Base-by-base conservation (phyloP, 2,888 invertebrate genomes). In the Junonia oenone region DNA sequence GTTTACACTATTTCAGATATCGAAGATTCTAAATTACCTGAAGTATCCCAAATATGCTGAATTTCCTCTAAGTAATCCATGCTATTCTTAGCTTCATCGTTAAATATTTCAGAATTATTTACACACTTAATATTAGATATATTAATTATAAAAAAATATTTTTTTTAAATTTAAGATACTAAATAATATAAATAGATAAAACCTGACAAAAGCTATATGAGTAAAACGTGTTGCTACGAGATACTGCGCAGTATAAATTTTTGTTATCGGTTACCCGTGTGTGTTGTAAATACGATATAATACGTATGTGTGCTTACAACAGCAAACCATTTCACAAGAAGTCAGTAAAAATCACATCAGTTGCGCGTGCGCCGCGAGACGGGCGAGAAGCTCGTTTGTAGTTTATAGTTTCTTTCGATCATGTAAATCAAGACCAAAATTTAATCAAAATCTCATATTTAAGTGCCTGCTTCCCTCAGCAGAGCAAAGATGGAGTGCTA, bases 401-500 rank as follows among this genome's bases (percentile, higher is more conserved):
- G 40, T 43, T 31, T 5, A 26, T 31, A 43, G 6, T 26, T 22
- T 33, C 5, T 22, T 47, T 37, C 52, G 68, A 79, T 75, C 74
- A 83, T 82, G 82, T 79, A 71, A 78, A 67, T 70, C 48, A 54
- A 62, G 45, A 51, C 47, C 37, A 56, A 45, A 45, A 51, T 51
- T 19, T 26, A 50, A 22, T 22, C 13, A 46, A 51, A 47, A 59
- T 47, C 27, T 51, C 56, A 53, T 60, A 57, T 52, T 56, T 43
- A 46, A 56, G 43, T 55, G 37, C 17, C 37, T 46, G 50, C 29
- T 38, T 50, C 35, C 35, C 35, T 45, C 15, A 55, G 65, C 57
- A 51, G 51, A 31, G n/a, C 51, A 63, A 79, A 69, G 61, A 95
- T 95, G 95, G 95, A 95, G 83, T 93, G 91, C 71, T 96, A 96